These are phyloP conservation scores for Trachymyrmex cornetzi DNA, from an alignment of 1,140 invertebrate genomes.

Conservation along the genomic window DNA sequence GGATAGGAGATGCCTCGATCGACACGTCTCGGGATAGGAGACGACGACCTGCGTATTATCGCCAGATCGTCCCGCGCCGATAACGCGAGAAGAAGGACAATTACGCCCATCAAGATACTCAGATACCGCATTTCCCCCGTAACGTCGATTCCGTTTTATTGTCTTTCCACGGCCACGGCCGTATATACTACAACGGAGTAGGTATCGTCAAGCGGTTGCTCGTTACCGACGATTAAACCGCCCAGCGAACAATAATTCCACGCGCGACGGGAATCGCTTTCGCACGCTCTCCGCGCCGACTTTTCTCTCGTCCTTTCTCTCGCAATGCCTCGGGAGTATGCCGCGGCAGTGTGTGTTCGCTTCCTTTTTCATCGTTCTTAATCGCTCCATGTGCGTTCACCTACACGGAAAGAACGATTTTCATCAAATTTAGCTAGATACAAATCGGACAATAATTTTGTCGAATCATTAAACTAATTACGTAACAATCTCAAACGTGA, in stretches of 20 bases:
- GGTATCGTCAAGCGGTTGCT: constrained; percentile 17
- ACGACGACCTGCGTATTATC: constrained; percentile 50
- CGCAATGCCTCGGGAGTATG: not conserved
- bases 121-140: constrained; percentile 35
- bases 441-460: too few relatives aligned
- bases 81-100: constrained; percentile 74
- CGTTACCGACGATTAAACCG: constrained; percentile 58
- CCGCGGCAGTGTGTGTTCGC: not conserved
- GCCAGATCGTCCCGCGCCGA: constrained; percentile 69
- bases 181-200: not conserved
- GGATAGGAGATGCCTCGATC: constrained; percentile 42
- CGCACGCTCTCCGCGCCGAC: constrained; percentile 60
- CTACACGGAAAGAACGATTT: too few relatives aligned
- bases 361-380: constrained; percentile 37
- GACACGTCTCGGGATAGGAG: constrained; percentile 39
- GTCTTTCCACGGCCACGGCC: constrained; percentile 49
- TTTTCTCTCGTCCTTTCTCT: constrained; percentile 57
- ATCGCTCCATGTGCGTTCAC: not conserved
- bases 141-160: constrained; percentile 49
- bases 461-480: too few relatives aligned
- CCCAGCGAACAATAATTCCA: constrained; percentile 54
- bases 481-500: too few relatives aligned
- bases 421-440: too few relatives aligned
- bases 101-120: constrained; percentile 68
- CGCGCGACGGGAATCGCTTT: constrained; percentile 65